phyloP scores from a whole-genome alignment of 2,113 vertebrate genomes.

The Numida meleagris region DNA sequence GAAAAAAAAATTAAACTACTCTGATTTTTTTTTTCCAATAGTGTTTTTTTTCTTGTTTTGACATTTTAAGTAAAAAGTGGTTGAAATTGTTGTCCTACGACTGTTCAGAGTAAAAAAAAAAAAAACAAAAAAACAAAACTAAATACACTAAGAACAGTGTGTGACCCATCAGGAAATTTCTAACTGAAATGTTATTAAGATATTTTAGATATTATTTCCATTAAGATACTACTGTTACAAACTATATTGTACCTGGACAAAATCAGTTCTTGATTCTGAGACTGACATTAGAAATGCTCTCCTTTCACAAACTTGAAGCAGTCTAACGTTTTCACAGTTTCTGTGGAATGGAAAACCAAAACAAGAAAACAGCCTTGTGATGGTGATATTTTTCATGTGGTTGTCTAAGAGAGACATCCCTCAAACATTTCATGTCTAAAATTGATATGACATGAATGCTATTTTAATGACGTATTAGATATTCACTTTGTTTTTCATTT shows the following conservation, averaged over 20 bases:
- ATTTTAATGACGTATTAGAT: background rate
- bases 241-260: background rate
- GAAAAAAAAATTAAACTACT: background rate
- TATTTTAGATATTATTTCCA: background rate
- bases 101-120: background rate
- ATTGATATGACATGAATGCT: background rate
- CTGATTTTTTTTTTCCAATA: background rate
- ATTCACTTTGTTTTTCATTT: background rate
- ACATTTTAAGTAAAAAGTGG: background rate
- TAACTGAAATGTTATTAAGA: background rate
- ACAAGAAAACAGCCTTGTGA: background rate
- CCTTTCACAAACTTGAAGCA: background rate
- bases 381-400: background rate
- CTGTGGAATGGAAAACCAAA: background rate
- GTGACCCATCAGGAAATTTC: background rate
- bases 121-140: background rate
- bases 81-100: background rate
- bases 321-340: background rate
- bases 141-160: background rate
- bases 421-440: background rate
- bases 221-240: background rate
- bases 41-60: background rate
- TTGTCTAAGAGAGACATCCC: background rate
- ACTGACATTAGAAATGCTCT: background rate
- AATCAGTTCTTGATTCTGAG: background rate